Percentiles rank a stretch among this genome's conserved stretches.
phyloP scores from a whole-genome alignment of 1,140 invertebrate genomes.

The Neodiprion lecontei region DNA sequence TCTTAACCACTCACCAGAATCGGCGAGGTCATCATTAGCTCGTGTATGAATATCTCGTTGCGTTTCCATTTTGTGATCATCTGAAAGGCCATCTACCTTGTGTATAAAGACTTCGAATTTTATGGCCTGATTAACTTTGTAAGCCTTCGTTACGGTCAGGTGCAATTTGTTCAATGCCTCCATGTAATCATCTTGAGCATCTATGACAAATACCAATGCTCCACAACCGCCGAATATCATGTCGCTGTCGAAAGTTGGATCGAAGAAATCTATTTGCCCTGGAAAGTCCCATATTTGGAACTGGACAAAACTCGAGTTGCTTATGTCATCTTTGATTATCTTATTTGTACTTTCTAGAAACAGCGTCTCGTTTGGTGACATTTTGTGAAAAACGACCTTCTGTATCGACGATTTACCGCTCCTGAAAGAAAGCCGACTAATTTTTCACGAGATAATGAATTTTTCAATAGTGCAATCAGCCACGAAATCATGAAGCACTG shows the following conservation, averaged over 20 bases:
- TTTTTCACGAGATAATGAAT: too few relatives aligned
- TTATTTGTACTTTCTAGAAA: constrained; percentile 98
- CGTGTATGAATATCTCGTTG: constrained; percentile 97
- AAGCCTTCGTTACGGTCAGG: constrained; percentile 91
- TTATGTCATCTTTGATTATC: constrained; percentile 97
- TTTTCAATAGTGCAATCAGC: too few relatives aligned
- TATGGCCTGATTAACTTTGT: constrained; percentile 94
- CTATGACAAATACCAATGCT: constrained; percentile 98
- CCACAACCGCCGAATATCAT: constrained; percentile 95
- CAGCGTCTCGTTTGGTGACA: constrained; percentile 99
- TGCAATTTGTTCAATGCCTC: constrained; percentile 94
- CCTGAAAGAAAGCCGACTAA: constrained; percentile 63
- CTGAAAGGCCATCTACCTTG: constrained; percentile 97
- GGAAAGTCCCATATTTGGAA: constrained; percentile 99
- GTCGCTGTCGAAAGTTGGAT: constrained; percentile 94
- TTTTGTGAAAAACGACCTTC: constrained; percentile 99
- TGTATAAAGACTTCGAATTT: constrained; percentile 99
- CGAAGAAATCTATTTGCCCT: constrained; percentile 98
- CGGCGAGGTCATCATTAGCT: constrained; percentile 92
- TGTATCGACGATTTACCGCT: constrained; percentile 99
- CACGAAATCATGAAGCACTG: too few relatives aligned
- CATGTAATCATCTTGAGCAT: constrained; percentile 97
- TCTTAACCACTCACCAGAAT: constrained; percentile 71
- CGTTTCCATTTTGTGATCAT: constrained; percentile 98
- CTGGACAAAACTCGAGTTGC: constrained; percentile 98